Percentiles rank a stretch among this genome's conserved stretches.
phyloP scores from a whole-genome alignment of 2,888 invertebrate genomes.

The Mantis religiosa region DNA sequence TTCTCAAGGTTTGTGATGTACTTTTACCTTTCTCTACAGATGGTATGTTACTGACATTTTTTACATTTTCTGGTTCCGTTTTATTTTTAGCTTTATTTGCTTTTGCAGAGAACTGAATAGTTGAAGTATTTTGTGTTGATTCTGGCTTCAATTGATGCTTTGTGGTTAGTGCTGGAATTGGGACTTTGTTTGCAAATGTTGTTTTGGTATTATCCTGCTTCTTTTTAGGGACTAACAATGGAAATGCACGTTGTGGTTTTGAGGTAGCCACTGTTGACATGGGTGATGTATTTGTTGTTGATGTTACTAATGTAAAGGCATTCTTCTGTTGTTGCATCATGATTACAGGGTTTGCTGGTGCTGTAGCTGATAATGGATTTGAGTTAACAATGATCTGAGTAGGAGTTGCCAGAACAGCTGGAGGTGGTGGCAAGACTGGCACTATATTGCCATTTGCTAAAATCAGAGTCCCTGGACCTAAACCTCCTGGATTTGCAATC shows the following conservation, averaged over 20 bases:
- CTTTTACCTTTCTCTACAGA: neutral
- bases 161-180: constrained; percentile 36
- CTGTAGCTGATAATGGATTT: neutral
- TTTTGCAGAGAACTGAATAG: neutral
- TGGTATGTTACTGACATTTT: neutral
- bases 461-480: constrained; percentile 44
- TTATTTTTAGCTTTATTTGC: neutral
- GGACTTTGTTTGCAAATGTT: constrained; percentile 37
- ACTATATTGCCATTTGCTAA: constrained; percentile 43
- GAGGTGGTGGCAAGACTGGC: constrained; percentile 39
- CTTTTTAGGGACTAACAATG: constrained; percentile 21
- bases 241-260: constrained; percentile 8
- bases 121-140: neutral
- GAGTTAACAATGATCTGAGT: constrained; percentile 12
- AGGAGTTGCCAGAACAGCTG: constrained; percentile 32
- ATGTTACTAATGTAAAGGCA: neutral
- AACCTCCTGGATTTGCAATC: constrained; percentile 12
- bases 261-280: neutral
- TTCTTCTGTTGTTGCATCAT: constrained; percentile 20
- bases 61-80: neutral
- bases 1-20: neutral
- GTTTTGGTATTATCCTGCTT: constrained; percentile 34
- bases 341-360: constrained; percentile 14
- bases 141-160: neutral
- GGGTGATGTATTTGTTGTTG: constrained; percentile 2